These are phyloP conservation scores for Centropyge bicolor DNA, from an alignment of 2,797 vertebrate genomes.

Conservation along the genomic window DNA sequence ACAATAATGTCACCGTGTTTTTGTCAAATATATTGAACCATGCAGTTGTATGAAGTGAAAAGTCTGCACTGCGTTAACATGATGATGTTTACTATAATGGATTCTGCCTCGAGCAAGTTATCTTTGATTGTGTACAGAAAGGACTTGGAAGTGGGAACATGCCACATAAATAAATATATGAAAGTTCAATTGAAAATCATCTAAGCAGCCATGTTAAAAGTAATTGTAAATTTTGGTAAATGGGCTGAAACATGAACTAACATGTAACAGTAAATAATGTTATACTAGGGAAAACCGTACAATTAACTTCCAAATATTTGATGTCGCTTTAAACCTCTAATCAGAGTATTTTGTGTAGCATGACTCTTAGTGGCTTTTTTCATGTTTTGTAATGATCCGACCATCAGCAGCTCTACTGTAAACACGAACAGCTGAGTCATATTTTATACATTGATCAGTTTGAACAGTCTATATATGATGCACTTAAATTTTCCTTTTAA, in stretches of 20 bases:
- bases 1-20: neutral
- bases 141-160: too few species aligned
- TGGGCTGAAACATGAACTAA: neutral
- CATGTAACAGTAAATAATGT: neutral
- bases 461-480: neutral
- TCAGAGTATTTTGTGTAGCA: neutral
- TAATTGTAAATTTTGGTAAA: neutral
- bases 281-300: neutral
- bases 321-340: neutral
- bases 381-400: conserved; percentile 31
- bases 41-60: neutral
- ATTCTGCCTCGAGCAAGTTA: neutral
- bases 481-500: neutral
- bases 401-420: conserved; percentile 47
- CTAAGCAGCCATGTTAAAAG: neutral
- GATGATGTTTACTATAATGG: neutral
- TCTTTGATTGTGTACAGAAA: neutral
- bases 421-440: conserved; percentile 65
- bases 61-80: neutral
- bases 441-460: conserved; percentile 4
- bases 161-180: too few species aligned
- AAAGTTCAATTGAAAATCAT: neutral
- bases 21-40: neutral
- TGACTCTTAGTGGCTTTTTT: conserved; percentile 28
- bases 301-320: neutral